A percentile compares a stretch with the other conserved stretches of the same genome.
Conservation (phyloP, 2,797 vertebrate genomes). For the Parotocinclus haroldoi region DNA sequence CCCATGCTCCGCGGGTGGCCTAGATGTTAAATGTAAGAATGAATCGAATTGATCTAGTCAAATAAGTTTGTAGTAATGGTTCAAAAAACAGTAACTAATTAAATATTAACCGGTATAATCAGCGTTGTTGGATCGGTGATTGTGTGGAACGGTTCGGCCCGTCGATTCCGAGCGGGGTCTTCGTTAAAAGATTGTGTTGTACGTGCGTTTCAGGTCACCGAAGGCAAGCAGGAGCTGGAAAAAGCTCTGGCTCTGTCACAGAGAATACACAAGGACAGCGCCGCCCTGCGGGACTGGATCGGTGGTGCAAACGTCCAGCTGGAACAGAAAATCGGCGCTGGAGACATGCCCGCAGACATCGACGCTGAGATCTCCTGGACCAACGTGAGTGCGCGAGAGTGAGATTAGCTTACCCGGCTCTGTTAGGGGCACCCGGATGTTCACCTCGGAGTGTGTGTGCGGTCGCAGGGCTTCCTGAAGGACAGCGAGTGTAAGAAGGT, state of each 20-base stretch:
- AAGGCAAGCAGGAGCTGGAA: conserved; percentile 94
- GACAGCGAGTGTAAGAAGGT: conserved; percentile 84
- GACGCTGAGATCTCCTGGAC: conserved; percentile 90
- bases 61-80: too few relatives aligned
- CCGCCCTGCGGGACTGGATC: conserved; percentile 84
- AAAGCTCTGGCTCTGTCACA: conserved; percentile 83
- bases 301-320: conserved; percentile 74
- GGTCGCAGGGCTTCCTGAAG: conserved; percentile 83
- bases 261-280: conserved; percentile 81
- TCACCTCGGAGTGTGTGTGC: conserved; percentile 14
- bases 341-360: conserved; percentile 82
- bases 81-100: too few relatives aligned
- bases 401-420: conserved; percentile 9
- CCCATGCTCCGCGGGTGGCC: too few relatives aligned
- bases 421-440: background rate
- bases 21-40: too few relatives aligned
- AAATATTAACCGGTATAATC: too few relatives aligned
- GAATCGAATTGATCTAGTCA: too few relatives aligned
- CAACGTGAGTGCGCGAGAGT: conserved; percentile 76
- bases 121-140: too few relatives aligned
- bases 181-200: too few relatives aligned
- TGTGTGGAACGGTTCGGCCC: too few relatives aligned
- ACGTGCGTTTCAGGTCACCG: conserved; percentile 76
- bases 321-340: conserved; percentile 81
- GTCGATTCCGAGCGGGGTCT: too few relatives aligned